A percentile compares a stretch with the other conserved stretches of the same genome.
Evolutionary conservation across 2,797 vertebrate genomes (phyloP).

Genomic region (Hydrophis major): DNA sequence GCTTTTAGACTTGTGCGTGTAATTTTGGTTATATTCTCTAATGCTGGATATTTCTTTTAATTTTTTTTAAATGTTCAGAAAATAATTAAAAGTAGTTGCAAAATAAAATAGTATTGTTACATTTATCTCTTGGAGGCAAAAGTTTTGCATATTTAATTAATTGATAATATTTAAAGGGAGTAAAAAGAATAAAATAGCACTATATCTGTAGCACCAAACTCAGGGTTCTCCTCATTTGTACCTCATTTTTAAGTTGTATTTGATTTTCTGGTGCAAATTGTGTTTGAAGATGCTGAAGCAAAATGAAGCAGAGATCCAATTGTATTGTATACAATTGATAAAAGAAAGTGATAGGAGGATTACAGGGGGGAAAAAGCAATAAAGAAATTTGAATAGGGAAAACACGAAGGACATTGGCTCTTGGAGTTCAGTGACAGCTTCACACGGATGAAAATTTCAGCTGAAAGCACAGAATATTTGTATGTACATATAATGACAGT

Average conservation of each 20-base stretch:
- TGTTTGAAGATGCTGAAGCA: background rate
- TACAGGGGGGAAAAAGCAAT: background rate
- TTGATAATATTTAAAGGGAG: background rate
- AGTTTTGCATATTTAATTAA: background rate
- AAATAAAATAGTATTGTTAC: background rate
- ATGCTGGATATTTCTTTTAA: background rate
- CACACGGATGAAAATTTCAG: background rate
- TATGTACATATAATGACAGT: background rate
- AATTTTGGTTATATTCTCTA: background rate
- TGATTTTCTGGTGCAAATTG: background rate
- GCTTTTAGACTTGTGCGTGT: background rate
- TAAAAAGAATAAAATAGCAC: background rate
- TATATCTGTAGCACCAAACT: background rate
- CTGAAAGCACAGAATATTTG: background rate
- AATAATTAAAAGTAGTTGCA: background rate
- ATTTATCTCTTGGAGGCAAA: background rate
- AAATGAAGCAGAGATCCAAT: background rate
- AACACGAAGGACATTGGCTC: background rate
- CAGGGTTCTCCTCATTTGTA: background rate
- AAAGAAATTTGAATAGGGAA: background rate
- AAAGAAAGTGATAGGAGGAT: background rate
- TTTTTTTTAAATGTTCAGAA: background rate
- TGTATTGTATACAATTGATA: background rate
- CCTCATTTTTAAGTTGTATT: background rate
- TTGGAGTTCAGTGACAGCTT: background rate